These are phyloP conservation scores for Cremastobaeus sp. DNA, from an alignment of 2,888 invertebrate species.

Conservation along the genomic window DNA sequence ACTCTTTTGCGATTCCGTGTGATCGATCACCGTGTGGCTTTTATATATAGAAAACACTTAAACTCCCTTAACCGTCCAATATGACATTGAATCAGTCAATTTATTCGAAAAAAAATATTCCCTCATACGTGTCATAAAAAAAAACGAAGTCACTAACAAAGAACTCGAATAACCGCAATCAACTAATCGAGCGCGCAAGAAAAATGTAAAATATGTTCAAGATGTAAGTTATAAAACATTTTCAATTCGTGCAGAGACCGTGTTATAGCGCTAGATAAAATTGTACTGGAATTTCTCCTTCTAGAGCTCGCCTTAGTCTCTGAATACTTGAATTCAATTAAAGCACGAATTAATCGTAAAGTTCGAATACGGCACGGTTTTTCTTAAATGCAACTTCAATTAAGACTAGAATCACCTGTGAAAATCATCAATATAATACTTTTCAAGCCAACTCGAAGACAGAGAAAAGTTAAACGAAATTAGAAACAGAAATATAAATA, in stretches of 20 bases:
- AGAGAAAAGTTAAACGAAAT: constrained; percentile 5
- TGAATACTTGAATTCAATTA: constrained; percentile 50
- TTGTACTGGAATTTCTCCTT: constrained; percentile 41
- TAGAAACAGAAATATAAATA: constrained; percentile 11
- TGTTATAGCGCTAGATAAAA: constrained; percentile 42
- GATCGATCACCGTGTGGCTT: constrained; percentile 38
- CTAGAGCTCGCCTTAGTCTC: constrained; percentile 24
- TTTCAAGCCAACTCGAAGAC: constrained; percentile 8
- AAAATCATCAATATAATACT: constrained; percentile 37
- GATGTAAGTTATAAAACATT: constrained; percentile 20
- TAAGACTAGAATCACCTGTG: constrained; percentile 40
- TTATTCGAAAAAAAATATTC: constrained; percentile 17
- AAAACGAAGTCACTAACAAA: constrained; percentile 2
- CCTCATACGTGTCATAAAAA: neutral
- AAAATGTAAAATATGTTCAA: constrained; percentile 22
- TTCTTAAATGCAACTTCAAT: constrained; percentile 45
- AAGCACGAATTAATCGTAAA: constrained; percentile 54
- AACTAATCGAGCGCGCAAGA: too few species aligned
- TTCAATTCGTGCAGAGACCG: constrained; percentile 12
- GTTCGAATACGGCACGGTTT: constrained; percentile 33
- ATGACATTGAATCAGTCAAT: constrained; percentile 2
- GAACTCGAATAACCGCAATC: neutral
- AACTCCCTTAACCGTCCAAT: constrained; percentile 38
- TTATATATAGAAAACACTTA: constrained; percentile 12
- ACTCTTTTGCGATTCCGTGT: constrained; percentile 29